These are phyloP conservation scores for Drosophila eohydei DNA, from an alignment of 2,888 invertebrate genomes.

Conservation along the genomic window DNA sequence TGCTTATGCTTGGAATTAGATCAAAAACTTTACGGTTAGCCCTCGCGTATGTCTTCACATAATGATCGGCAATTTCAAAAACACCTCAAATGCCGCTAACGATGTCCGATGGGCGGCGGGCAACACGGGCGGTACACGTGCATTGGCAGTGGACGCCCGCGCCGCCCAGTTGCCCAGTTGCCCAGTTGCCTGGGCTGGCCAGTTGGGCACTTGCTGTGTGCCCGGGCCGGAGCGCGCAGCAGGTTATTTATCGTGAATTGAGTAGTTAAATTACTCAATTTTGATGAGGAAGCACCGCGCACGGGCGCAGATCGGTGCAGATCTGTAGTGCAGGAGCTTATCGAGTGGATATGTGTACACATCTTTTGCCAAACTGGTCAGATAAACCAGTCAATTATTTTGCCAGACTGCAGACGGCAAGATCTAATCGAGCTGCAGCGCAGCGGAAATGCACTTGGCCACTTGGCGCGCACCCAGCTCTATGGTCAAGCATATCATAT, in stretches of 20 bases:
- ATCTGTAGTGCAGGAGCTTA: constrained; percentile 52
- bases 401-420: constrained; percentile 24
- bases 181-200: constrained; percentile 10
- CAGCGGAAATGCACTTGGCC: constrained; percentile 53
- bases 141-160: constrained; percentile 61
- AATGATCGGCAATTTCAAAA: constrained; percentile 84
- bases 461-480: not conserved
- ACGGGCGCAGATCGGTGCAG: constrained; percentile 20
- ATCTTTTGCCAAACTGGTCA: constrained; percentile 57
- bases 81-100: constrained; percentile 81
- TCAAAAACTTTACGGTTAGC: constrained; percentile 26
- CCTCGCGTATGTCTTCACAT: constrained; percentile 64
- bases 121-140: constrained; percentile 9
- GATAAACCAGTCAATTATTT: constrained; percentile 72
- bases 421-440: constrained; percentile 44
- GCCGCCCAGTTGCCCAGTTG: constrained; percentile 35
- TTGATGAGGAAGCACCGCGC: constrained; percentile 54
- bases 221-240: constrained; percentile 52
- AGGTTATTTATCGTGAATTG: constrained; percentile 80
- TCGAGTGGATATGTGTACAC: constrained; percentile 56
- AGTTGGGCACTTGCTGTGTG: constrained; percentile 56
- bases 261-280: constrained; percentile 82
- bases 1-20: too few relatives aligned
- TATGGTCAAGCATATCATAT: constrained; percentile 22
- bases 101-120: constrained; percentile 50